These are phyloP conservation scores for Hesperophylax magnus DNA, from an alignment of 1,140 invertebrate genomes.

Conservation along the genomic window DNA sequence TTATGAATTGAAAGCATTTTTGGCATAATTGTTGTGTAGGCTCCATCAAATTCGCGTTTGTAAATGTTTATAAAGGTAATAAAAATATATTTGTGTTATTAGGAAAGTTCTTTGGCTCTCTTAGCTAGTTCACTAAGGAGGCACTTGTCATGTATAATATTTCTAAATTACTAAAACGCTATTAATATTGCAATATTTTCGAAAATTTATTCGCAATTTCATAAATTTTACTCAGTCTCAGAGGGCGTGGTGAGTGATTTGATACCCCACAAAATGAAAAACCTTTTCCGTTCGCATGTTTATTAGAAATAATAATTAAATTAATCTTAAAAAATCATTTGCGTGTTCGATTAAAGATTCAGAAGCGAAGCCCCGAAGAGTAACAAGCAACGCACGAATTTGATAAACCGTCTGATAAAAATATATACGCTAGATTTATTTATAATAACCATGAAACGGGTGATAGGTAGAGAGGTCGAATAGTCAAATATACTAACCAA, in stretches of 20 bases:
- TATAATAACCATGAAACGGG: constrained; percentile 6
- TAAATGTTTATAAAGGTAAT: too few relatives aligned
- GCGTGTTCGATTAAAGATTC: constrained; percentile 26
- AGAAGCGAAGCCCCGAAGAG: constrained; percentile 24
- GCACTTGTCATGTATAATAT: too few relatives aligned
- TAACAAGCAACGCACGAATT: constrained; percentile 22
- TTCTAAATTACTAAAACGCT: too few relatives aligned
- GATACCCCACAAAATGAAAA: constrained; percentile 3
- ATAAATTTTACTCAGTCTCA: too few relatives aligned
- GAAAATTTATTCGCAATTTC: too few relatives aligned
- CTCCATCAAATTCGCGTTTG: too few relatives aligned
- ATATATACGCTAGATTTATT: constrained; percentile 16
- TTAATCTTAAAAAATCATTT: constrained; percentile 30
- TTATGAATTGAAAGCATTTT: too few relatives aligned
- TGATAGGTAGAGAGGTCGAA: neutral
- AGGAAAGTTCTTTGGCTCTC: too few relatives aligned
- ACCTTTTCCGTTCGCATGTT: constrained; percentile 18
- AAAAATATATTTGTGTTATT: too few relatives aligned
- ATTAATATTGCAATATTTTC: too few relatives aligned
- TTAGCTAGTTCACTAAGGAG: too few relatives aligned
- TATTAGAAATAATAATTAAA: constrained; percentile 31
- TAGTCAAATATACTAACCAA: neutral
- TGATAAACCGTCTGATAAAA: constrained; percentile 29
- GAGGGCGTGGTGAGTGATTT: constrained; percentile 4
- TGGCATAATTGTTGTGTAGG: too few relatives aligned